Evolutionary conservation across 2,113 vertebrate species (phyloP), one percentile per base, ranked within the genome.

Genomic region (Sprattus sprattus): DNA sequence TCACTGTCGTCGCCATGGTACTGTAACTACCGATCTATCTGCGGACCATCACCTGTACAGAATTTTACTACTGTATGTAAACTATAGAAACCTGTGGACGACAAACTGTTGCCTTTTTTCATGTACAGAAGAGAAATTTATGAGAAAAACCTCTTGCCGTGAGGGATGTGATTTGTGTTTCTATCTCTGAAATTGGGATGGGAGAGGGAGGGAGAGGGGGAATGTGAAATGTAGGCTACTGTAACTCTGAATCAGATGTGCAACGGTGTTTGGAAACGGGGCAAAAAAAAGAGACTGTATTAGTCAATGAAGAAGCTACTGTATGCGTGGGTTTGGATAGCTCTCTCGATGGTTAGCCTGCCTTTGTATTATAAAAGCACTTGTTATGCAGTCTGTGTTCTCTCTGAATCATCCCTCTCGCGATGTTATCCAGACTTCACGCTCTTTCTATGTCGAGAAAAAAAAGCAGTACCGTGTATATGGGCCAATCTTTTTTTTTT

Each of bases 121-220:
- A 97, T 99, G 97, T 99, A 99, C 95, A 99, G 98, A 98, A 99
- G 97, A 99, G 95, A 97, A 93, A 96, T 98, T 97, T 99, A 98
- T 98, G 96, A 97, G 92, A 96, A 96, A 95, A 28, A 32, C 95
- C 95, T 96, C 96, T 96, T 71, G 94, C 93, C 95, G 94, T 96
- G 96, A 97, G 96, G 96, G 97, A 97, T 97, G 96, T 97, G 96
- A 95, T 91, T 95, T 94, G 96, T 97, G 97, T 98, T 97, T 98
- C 97, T 98, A 98, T 97, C 97, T 96, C 96, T 97, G 95, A 96
- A 78, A 78, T 16, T 71, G 25, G 64, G 64, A 71, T 10, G 64
- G 64, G 25, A 28, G n/a, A 32, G 64, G 64, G 64, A 71, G 64
- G 64, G 64, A 71, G 28, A 71, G 96, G 96, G 96, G 97, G 95